phyloP scores from a whole-genome alignment of 2,888 invertebrate genomes.

The Dasysyrphus tricinctus region DNA sequence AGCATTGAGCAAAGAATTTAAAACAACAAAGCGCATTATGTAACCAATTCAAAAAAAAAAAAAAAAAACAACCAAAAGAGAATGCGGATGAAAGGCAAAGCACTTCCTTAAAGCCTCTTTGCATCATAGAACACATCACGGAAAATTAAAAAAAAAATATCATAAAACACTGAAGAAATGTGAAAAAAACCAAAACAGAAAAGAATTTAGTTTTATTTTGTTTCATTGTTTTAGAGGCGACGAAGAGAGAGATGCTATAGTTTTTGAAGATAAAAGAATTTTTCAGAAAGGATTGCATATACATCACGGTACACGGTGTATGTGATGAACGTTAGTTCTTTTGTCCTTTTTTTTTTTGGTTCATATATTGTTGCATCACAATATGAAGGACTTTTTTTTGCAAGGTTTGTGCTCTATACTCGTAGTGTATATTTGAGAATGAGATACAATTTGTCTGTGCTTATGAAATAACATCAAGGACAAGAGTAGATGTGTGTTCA shows the following conservation, averaged over 20 bases:
- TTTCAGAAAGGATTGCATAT: conserved; percentile 10
- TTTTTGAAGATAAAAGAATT: conserved; percentile 30
- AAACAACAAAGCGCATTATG: conserved; percentile 55
- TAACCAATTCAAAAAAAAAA: conserved; percentile 39
- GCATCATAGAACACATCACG: conserved; percentile 35
- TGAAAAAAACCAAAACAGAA: conserved; percentile 7
- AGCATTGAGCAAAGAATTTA: conserved; percentile 1
- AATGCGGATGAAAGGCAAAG: conserved; percentile 38
- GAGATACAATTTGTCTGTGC: conserved; percentile 11
- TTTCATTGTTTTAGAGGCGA: conserved; percentile 23
- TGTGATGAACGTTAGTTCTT: conserved; percentile 8
- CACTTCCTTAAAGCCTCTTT: conserved; percentile 40
- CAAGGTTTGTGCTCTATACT: conserved; percentile 1
- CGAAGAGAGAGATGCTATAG: conserved; percentile 26
- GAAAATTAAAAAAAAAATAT: conserved; percentile 31
- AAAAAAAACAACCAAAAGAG: neutral
- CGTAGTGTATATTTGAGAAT: neutral
- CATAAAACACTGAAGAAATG: conserved; percentile 9
- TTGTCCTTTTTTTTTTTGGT: conserved; percentile 21
- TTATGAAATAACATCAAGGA: conserved; percentile 15
- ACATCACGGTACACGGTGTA: neutral
- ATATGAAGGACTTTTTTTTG: conserved; percentile 13
- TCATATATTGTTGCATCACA: conserved; percentile 26
- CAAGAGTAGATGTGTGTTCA: neutral
- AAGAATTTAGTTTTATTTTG: conserved; percentile 42